phyloP scores from a whole-genome alignment of 2,888 invertebrate species.

The Electrophaes corylata region DNA sequence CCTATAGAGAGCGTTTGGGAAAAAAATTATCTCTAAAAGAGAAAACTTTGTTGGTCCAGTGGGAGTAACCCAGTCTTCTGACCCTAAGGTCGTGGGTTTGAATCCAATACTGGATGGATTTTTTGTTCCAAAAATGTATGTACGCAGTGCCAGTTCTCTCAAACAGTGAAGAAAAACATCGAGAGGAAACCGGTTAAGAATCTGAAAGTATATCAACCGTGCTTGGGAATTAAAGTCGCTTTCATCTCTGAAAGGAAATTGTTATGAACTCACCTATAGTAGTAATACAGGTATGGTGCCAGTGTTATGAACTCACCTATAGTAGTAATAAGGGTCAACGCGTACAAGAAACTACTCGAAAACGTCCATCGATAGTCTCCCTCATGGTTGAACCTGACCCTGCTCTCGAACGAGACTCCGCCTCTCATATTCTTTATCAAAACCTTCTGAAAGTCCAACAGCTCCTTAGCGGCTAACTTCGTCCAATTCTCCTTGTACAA shows the following conservation, averaged over 20 bases:
- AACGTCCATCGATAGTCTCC: slow-evolving; percentile 93
- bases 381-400: slow-evolving; percentile 53
- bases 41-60: too few species aligned
- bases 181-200: too few species aligned
- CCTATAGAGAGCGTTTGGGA: neutral
- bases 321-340: slow-evolving; percentile 96
- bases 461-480: slow-evolving; percentile 92
- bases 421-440: slow-evolving; percentile 76
- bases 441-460: slow-evolving; percentile 91
- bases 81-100: too few species aligned
- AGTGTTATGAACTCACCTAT: slow-evolving; percentile 91
- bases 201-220: too few species aligned
- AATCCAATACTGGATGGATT: too few species aligned
- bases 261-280: slow-evolving; percentile 92
- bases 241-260: too few species aligned
- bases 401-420: slow-evolving; percentile 66
- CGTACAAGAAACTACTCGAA: slow-evolving; percentile 96
- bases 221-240: too few species aligned
- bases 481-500: slow-evolving; percentile 97
- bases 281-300: slow-evolving; percentile 97
- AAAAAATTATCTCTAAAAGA: too few species aligned
- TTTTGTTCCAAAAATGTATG: too few species aligned
- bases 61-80: too few species aligned
- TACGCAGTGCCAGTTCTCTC: too few species aligned
- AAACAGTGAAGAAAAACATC: too few species aligned